Conservation (phyloP, 2,888 invertebrate species). For the Colostygia pectinataria region DNA sequence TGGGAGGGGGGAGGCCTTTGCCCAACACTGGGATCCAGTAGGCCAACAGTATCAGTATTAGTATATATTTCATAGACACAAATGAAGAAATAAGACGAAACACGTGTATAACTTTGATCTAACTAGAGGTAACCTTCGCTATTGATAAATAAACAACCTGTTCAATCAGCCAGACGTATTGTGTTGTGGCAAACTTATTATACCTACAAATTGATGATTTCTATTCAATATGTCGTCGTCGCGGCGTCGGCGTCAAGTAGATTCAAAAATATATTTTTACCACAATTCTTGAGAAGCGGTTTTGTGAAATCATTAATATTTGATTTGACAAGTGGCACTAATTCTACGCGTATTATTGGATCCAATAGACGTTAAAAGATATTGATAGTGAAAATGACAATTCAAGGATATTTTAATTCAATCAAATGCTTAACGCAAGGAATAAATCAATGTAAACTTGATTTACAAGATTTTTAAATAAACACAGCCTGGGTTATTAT, state of each 20-base stretch:
- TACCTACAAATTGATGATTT: conserved; percentile 17
- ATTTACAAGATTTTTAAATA: too few relatives aligned
- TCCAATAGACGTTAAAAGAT: not conserved
- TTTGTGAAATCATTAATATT: not conserved
- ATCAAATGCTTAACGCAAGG: too few relatives aligned
- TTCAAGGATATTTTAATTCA: not conserved
- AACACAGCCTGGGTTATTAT: too few relatives aligned
- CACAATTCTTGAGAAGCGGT: not conserved
- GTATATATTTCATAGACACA: conserved; percentile 3
- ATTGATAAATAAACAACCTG: conserved; percentile 29
- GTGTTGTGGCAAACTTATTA: conserved; percentile 21
- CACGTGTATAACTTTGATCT: conserved; percentile 16
- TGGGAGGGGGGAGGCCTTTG: too few relatives aligned
- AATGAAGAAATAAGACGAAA: conserved; percentile 1
- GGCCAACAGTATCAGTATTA: too few relatives aligned
- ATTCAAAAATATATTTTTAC: not conserved
- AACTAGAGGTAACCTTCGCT: conserved; percentile 26
- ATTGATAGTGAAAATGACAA: not conserved
- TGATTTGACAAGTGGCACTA: not conserved
- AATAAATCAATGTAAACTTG: too few relatives aligned
- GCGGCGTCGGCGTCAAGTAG: too few relatives aligned
- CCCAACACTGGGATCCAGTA: too few relatives aligned
- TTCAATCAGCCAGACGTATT: conserved; percentile 26
- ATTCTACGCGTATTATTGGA: not conserved
- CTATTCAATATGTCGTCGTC: not conserved